These are phyloP conservation scores for Andrena fulva DNA, from an alignment of 2,888 invertebrate species.

Conservation along the genomic window DNA sequence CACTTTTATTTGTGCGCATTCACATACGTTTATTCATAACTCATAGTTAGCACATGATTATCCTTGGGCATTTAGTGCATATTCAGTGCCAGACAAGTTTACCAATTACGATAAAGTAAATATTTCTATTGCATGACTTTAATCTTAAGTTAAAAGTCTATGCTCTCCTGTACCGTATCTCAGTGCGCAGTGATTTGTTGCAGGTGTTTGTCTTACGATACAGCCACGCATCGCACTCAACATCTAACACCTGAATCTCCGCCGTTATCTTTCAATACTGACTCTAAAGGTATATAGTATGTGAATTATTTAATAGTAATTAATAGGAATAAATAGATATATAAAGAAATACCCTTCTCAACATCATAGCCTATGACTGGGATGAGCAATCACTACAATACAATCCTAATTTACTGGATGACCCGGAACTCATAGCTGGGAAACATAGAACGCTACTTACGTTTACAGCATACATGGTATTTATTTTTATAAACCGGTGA, in stretches of 20 bases:
- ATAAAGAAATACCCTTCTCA: background rate
- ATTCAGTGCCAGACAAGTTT: background rate
- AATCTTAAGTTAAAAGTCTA: background rate
- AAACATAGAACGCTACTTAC: slow-evolving; percentile 94
- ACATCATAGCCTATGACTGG: slow-evolving; percentile 81
- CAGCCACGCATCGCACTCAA: slow-evolving; percentile 87
- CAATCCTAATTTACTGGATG: slow-evolving; percentile 95
- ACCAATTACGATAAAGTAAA: slow-evolving; percentile 7
- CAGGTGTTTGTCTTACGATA: slow-evolving; percentile 92
- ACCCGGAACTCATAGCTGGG: slow-evolving; percentile 95
- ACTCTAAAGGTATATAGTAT: slow-evolving; percentile 83
- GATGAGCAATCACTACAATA: slow-evolving; percentile 87
- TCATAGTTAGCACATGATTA: background rate
- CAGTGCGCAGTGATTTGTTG: slow-evolving; percentile 64
- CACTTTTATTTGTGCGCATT: slow-evolving; percentile 30
- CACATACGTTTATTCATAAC: slow-evolving; percentile 19
- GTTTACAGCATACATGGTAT: slow-evolving; percentile 93
- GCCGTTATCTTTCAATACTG: slow-evolving; percentile 83
- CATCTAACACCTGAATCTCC: slow-evolving; percentile 85
- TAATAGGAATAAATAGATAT: background rate
- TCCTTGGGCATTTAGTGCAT: slow-evolving; percentile 2
- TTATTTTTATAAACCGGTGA: slow-evolving; percentile 13
- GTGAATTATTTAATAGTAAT: slow-evolving; percentile 4
- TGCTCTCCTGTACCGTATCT: slow-evolving; percentile 1
- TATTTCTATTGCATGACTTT: slow-evolving; percentile 24